phyloP scores from a whole-genome alignment of 2,113 vertebrate genomes.

The Phoenicopterus ruber region DNA sequence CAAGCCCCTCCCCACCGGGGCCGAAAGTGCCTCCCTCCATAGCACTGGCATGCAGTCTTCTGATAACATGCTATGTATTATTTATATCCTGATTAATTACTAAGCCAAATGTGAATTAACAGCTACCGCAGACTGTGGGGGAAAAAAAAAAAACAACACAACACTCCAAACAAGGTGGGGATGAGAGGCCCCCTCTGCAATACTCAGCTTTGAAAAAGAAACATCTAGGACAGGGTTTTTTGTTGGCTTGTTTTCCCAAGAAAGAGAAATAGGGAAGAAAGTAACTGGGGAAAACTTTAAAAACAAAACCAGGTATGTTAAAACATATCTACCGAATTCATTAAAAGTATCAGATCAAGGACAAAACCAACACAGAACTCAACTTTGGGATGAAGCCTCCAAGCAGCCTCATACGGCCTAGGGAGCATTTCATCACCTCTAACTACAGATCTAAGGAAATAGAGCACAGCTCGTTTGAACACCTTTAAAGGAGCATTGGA shows the following conservation, averaged over 20 bases:
- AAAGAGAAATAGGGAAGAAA: background rate
- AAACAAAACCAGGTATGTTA: background rate
- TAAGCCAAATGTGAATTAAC: constrained; percentile 30
- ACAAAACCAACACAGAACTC: background rate
- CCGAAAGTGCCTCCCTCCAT: background rate
- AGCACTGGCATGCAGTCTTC: background rate
- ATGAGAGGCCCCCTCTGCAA: background rate
- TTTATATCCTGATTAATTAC: constrained; percentile 45
- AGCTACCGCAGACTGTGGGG: background rate
- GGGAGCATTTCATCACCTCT: background rate
- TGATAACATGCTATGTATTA: constrained; percentile 45
- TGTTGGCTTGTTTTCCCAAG: background rate
- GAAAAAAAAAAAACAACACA: too few relatives aligned
- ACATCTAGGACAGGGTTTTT: background rate
- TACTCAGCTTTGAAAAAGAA: background rate
- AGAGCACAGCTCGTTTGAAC: background rate
- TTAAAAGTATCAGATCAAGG: background rate
- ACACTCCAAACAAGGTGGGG: background rate
- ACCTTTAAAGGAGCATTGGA: background rate
- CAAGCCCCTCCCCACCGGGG: background rate
- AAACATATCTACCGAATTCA: background rate
- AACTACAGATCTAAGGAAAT: background rate
- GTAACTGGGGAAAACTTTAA: background rate
- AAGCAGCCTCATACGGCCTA: background rate
- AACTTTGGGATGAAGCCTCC: background rate